Evolutionary conservation across 1,140 invertebrate species (phyloP), one percentile per base, ranked within the genome.

Genomic region (Hesperophylax magnus): DNA sequence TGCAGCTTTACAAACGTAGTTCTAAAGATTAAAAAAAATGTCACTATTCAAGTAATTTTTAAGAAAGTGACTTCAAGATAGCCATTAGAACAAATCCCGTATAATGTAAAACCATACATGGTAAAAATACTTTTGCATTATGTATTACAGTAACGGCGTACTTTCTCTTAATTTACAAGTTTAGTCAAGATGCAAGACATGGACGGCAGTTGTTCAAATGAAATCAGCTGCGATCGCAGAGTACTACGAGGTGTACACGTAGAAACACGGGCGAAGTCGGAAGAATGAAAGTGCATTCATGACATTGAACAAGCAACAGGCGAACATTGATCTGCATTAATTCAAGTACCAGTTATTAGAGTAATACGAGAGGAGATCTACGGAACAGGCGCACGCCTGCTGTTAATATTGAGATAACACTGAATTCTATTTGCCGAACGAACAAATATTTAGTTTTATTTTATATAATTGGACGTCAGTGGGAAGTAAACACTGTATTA

Each of bases 271-370:
- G 54, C 47, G 15, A n/a, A 72, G 69, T 27, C n/a, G 22, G 47
- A 24, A 72, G 39, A 72, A 72, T 72, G 52, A 72, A 72, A 72
- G 69, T 72, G 69, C 69, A 72, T 72, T 72, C 69, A 72, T 72
- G 69, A 72, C 69, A 54, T 72, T 72, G 69, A 72, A 72, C 39
- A 53, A 72, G 60, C 39, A 47, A 47, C 39, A 47, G 14, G 67
- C 17, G 69, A 72, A 22, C 69, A 72, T 72, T 72, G 69, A 72
- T 72, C 69, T 53, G 69, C 53, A 72, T 72, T 17, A 22, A 54
- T 72, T 72, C 69, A 54, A 54, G 52, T 72, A 53, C 27, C 69
- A 72, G n/a, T n/a, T n/a, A 72, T 72, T 72, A 72, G 52, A 72
- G 47, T 53, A 72, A 72, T 72, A 54, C 9, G 11, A 52, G 47